phyloP scores from a whole-genome alignment of 1,140 invertebrate genomes.

The Micrasema longulum region DNA sequence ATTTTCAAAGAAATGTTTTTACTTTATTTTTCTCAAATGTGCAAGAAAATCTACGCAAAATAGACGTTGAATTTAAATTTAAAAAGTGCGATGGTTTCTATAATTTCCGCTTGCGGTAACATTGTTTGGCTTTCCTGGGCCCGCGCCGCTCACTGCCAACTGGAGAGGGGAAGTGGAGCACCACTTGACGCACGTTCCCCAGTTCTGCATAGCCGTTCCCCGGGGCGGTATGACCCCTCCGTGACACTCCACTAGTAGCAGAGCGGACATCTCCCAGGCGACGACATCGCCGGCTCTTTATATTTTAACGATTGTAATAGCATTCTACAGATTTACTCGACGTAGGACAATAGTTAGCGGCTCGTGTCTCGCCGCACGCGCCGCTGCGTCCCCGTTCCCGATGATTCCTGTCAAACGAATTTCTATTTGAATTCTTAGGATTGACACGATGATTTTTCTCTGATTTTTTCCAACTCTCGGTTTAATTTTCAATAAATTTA shows the following conservation, averaged over 20 bases:
- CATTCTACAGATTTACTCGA: slow-evolving; percentile 49
- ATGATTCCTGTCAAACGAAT: background rate
- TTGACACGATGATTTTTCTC: background rate
- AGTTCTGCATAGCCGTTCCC: slow-evolving; percentile 50
- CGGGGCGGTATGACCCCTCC: slow-evolving; percentile 42
- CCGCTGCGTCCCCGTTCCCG: background rate
- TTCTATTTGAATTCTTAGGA: background rate
- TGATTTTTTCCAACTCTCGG: background rate
- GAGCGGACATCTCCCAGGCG: slow-evolving; percentile 51
- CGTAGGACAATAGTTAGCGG: background rate
- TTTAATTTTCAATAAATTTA: slow-evolving; percentile 12
- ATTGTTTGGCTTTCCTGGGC: too few species aligned
- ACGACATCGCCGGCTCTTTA: slow-evolving; percentile 54
- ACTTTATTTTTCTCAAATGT: too few species aligned
- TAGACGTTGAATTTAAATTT: too few species aligned
- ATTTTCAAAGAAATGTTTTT: too few species aligned
- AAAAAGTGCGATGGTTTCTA: too few species aligned
- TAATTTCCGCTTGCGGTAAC: too few species aligned
- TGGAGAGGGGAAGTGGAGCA: background rate
- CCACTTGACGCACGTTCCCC: slow-evolving; percentile 31
- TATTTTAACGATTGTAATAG: slow-evolving; percentile 55
- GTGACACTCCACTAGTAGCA: slow-evolving; percentile 11
- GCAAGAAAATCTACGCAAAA: too few species aligned
- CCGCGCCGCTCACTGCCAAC: too few species aligned
- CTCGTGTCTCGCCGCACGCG: background rate